Evolutionary conservation across 2,113 vertebrate species (phyloP), one percentile per base, ranked within the genome.

Genomic region (Carassius gibelio): DNA sequence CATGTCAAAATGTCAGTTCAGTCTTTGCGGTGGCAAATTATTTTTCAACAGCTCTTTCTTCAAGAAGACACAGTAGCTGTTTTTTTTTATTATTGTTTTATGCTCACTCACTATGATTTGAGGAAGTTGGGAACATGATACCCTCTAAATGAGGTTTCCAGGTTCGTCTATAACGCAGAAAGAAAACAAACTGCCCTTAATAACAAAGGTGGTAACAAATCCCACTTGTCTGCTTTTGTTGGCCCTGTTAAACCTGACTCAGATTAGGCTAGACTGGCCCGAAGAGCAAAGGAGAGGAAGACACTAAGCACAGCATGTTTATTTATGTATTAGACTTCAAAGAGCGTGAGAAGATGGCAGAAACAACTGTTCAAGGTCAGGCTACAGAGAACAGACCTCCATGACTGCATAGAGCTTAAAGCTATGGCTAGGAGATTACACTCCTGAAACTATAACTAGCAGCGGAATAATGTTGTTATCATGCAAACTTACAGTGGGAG

Each of bases 321-420:
- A 84, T 84, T 81, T 83, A 87, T 79, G 81, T 62, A 61, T 59
- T 61, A 23, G 52, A 83, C 85, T 87, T 87, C 74, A 87, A 83
- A 87, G 64, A 62, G 45, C 2, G 36, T 69, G 52, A 77, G 75
- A 78, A 79, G 81, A 77, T 87, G 85, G 61, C 45, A 86, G 71
- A 81, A 86, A 86, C 85, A 82, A 82, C 79, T 64, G 85, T 82
- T 82, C 71, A 75, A 86, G 71, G 69, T 68, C 79, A 86, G 85
- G 30, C 23, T 80, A 17, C 80, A 74, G 77, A 85, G 76, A 85
- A 79, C 64, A 74, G 66, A 85, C 84, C 78, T 85, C 74, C 83
- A 57, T 69, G 59, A 75, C 15, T 68, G 59, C 3, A 23, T 59
- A 59, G 14, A 69, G 83, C 45, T 48, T 52, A 52, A 10, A 76